Conservation (phyloP, 2,888 invertebrate genomes). For the Sympetrum striolatum region DNA sequence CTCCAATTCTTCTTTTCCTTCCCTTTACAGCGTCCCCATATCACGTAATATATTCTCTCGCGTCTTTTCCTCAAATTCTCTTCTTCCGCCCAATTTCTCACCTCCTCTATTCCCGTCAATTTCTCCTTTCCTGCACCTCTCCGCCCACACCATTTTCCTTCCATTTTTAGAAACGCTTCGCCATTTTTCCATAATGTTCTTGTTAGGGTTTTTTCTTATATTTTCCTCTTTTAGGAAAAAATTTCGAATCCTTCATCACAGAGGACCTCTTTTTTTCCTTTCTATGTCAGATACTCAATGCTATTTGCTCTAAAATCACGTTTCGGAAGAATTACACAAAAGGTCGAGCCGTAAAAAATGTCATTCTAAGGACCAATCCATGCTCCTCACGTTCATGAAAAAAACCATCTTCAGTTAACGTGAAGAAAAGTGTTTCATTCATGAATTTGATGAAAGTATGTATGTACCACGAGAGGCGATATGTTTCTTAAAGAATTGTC, state of each 20-base stretch:
- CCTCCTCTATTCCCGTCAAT: background rate
- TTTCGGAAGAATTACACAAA: no score
- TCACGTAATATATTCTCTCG: background rate
- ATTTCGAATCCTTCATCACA: background rate
- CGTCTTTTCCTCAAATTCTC: background rate
- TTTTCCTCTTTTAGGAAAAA: background rate
- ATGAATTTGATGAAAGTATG: no score
- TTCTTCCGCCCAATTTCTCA: conserved; percentile 3
- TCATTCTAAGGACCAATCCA: no score
- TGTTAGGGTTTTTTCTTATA: background rate
- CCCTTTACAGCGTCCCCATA: background rate
- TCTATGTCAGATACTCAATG: background rate
- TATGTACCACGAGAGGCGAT: no score
- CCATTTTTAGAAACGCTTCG: background rate
- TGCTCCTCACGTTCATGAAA: no score
- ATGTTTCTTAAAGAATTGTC: no score
- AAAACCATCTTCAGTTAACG: no score
- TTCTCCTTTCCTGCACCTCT: background rate
- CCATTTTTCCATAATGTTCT: background rate
- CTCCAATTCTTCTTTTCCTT: background rate
- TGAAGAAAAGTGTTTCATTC: no score
- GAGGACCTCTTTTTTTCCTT: background rate
- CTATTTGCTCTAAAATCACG: background rate
- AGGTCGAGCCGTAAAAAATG: no score
- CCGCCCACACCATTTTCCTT: background rate